A percentile compares a stretch with the other conserved stretches of the same genome.
phyloP scores from a whole-genome alignment of 2,113 vertebrate genomes.

The Onychostoma macrolepis region DNA sequence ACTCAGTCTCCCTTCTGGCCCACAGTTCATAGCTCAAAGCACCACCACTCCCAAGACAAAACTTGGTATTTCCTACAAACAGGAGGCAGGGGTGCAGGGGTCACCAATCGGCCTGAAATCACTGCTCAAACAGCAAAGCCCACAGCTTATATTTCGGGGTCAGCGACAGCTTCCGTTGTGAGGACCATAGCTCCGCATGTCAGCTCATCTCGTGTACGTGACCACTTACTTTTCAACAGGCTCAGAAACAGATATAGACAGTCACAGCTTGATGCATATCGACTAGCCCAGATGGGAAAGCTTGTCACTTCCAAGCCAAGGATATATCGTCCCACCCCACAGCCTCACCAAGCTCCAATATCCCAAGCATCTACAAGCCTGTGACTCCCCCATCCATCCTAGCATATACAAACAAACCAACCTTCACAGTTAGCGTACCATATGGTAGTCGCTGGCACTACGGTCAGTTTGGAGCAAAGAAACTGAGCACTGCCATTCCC shows the following conservation, averaged over 20 bases:
- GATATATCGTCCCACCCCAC: constrained; percentile 48
- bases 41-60: constrained; percentile 57
- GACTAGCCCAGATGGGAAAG: constrained; percentile 69
- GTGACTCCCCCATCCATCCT: constrained; percentile 47
- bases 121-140: constrained; percentile 71
- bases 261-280: constrained; percentile 69
- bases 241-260: constrained; percentile 79
- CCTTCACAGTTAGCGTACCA: constrained; percentile 55
- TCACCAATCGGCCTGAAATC: constrained; percentile 77
- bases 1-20: constrained; percentile 58
- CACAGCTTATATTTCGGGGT: constrained; percentile 50
- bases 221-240: constrained; percentile 70
- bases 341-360: constrained; percentile 50
- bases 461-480: constrained; percentile 54
- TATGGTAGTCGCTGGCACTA: constrained; percentile 64
- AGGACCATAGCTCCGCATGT: constrained; percentile 34
- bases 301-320: constrained; percentile 69
- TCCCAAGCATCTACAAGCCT: constrained; percentile 46
- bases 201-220: constrained; percentile 60
- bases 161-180: constrained; percentile 9
- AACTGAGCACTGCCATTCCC: constrained; percentile 66
- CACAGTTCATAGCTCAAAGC: constrained; percentile 56
- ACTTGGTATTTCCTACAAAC: constrained; percentile 63
- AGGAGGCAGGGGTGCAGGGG: constrained; percentile 53
- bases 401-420: constrained; percentile 49